Base-by-base conservation (phyloP, 2,797 vertebrate species). In the Pantherophis vulpinus region DNA sequence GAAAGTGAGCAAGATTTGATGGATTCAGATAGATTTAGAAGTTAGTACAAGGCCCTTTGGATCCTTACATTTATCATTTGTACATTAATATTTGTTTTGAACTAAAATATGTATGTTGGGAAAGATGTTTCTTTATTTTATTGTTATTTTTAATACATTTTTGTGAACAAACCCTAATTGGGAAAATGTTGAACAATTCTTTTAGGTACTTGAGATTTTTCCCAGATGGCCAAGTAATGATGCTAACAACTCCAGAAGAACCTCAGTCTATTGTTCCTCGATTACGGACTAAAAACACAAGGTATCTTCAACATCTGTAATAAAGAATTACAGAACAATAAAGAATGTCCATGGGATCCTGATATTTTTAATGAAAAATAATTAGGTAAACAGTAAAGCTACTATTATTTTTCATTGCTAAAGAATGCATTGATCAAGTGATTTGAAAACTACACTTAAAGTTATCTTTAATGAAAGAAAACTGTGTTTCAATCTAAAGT, bases 121-220 rank as follows among this genome's bases (percentile, higher is more conserved):
- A 63, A 86, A 63, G 27, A n/a, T 42, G 63, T 56, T 32, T 66
- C 74, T 42, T 37, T n/a, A 55, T 55, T 92, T 56, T 88, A 25
- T 56, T 92, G 87, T 70, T 25, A 60, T 83, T 79, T 90, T 86
- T 47, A 11, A 16, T 87, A 54, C 58, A 9, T 12, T 94, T 92
- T 29, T 93, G 37, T 55, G 42, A 93, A 92, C 12, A 5, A 66
- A 58, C 2, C 12, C 79, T n/a, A 58, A 18, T 23, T 87, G 37
- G 63, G 5, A 37, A 90, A 51, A 27, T 92, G 27, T 93, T 95
- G 25, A 93, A 16, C 94, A 32, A 96, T 93, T 95, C 9, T 94
- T 93, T 27, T 96, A 99, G 99, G 98, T 99, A 99, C 97, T 98
- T 99, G 95, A 98, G 99, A 92, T 99, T 99, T 98, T 99, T 99